Percentiles rank a stretch among this genome's conserved stretches.
phyloP scores from a whole-genome alignment of 2,888 invertebrate species.

The Elegia similella region DNA sequence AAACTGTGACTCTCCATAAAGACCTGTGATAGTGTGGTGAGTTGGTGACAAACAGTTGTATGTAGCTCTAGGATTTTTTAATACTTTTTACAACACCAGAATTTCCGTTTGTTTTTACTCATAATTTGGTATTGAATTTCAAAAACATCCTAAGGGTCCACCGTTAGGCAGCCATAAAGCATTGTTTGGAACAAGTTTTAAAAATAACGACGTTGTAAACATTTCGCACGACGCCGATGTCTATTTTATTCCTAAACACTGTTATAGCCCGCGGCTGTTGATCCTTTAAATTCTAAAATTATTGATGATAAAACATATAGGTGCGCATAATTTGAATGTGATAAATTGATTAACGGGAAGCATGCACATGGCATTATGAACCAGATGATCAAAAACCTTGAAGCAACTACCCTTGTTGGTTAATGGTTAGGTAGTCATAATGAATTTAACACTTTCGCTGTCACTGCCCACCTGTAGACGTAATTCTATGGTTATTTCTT shows the following conservation, averaged over 20 bases:
- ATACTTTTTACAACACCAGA: too few species aligned
- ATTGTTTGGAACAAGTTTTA: constrained; percentile 6
- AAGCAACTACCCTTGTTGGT: too few species aligned
- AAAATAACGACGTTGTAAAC: constrained; percentile 1
- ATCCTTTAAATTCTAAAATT: background rate
- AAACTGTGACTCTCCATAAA: too few species aligned
- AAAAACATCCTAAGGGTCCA: background rate
- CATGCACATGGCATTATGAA: too few species aligned
- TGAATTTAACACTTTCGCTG: too few species aligned
- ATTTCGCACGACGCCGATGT: constrained; percentile 1
- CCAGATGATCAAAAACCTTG: too few species aligned
- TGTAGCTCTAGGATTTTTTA: too few species aligned
- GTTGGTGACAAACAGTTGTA: too few species aligned
- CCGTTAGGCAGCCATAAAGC: background rate
- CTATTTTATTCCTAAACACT: background rate
- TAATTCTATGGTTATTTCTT: too few species aligned
- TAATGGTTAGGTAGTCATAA: too few species aligned
- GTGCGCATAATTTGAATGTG: background rate
- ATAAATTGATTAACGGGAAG: background rate
- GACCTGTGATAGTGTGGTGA: too few species aligned
- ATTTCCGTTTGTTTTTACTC: background rate
- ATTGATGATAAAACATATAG: background rate
- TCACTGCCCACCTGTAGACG: too few species aligned
- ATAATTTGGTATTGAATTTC: background rate
- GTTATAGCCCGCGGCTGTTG: background rate